Percentiles rank a stretch among this genome's conserved stretches.
These are phyloP conservation scores for Isaurus tuberculatus DNA, from an alignment of 92 coral and sea anemone genomes.

Conservation along the genomic window DNA sequence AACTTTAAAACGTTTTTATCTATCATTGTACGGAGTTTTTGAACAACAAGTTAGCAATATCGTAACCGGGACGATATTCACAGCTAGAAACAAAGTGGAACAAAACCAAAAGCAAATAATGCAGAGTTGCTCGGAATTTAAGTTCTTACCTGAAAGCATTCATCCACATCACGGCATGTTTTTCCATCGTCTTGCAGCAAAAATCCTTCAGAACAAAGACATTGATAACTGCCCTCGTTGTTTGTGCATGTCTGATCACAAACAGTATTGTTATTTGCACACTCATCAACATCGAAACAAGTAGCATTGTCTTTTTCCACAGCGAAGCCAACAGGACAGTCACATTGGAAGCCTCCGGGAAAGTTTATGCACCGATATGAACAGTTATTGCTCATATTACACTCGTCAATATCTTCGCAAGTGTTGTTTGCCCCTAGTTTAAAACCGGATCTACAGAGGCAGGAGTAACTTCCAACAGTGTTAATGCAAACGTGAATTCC, in stretches of 20 bases:
- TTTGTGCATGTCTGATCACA: slow-evolving; percentile 31
- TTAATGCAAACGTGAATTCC: slow-evolving; percentile 47
- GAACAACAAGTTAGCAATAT: no score
- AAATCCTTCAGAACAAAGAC: slow-evolving; percentile 16
- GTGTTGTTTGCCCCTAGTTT: slow-evolving; percentile 33
- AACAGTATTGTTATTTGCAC: neutral
- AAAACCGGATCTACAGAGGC: slow-evolving; percentile 54
- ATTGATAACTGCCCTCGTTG: slow-evolving; percentile 25
- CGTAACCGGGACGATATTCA: no score
- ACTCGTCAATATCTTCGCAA: slow-evolving; percentile 47
- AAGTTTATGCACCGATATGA: slow-evolving; percentile 20
- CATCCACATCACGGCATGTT: slow-evolving; percentile 26
- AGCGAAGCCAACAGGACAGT: slow-evolving; percentile 23
- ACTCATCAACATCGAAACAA: slow-evolving; percentile 36
- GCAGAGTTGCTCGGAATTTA: neutral
- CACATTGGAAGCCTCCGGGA: slow-evolving; percentile 32
- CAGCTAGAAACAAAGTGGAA: no score
- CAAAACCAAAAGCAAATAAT: no score
- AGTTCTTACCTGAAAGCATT: slow-evolving; percentile 19
- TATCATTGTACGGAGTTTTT: no score
- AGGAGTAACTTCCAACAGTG: slow-evolving; percentile 47
- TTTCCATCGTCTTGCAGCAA: slow-evolving; percentile 25
- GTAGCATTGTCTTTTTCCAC: slow-evolving; percentile 14
- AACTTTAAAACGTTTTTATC: no score
- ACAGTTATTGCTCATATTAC: neutral